phyloP scores from a whole-genome alignment of 2,888 invertebrate species.

The Eurois occulta region DNA sequence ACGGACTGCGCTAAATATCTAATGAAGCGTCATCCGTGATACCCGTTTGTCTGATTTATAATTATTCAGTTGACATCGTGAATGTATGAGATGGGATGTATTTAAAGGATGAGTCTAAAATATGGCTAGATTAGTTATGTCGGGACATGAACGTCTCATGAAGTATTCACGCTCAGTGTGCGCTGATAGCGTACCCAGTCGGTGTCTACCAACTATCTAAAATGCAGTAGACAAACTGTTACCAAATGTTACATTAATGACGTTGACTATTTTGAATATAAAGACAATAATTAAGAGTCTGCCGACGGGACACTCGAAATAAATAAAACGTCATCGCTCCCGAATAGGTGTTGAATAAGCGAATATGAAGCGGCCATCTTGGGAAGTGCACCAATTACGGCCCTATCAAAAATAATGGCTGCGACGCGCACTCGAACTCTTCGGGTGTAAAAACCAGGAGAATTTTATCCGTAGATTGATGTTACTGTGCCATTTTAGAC shows the following conservation, averaged over 20 bases:
- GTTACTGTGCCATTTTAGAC: conserved; percentile 42
- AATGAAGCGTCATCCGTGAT: conserved; percentile 65
- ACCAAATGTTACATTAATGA: not conserved
- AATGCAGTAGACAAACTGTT: not conserved
- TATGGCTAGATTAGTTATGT: conserved; percentile 13
- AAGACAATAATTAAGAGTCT: conserved; percentile 23
- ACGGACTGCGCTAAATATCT: conserved; percentile 73
- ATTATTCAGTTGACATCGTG: conserved; percentile 52
- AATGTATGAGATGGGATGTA: conserved; percentile 44
- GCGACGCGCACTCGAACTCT: conserved; percentile 54
- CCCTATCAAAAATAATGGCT: conserved; percentile 74
- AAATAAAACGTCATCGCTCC: conserved; percentile 55
- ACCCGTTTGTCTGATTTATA: conserved; percentile 59
- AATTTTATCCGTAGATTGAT: conserved; percentile 53
- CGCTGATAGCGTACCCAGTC: not conserved
- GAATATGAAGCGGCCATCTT: conserved; percentile 68
- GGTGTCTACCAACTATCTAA: not conserved
- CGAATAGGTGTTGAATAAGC: conserved; percentile 63
- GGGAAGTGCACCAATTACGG: conserved; percentile 76
- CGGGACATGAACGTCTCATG: conserved; percentile 8
- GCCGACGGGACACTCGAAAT: conserved; percentile 28
- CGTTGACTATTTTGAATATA: conserved; percentile 4
- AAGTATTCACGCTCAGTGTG: conserved; percentile 26
- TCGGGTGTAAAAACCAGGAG: conserved; percentile 45
- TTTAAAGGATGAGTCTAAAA: conserved; percentile 40